These are phyloP conservation scores for Malurus splendens DNA, from an alignment of 2,797 vertebrate genomes.

Conservation along the genomic window DNA sequence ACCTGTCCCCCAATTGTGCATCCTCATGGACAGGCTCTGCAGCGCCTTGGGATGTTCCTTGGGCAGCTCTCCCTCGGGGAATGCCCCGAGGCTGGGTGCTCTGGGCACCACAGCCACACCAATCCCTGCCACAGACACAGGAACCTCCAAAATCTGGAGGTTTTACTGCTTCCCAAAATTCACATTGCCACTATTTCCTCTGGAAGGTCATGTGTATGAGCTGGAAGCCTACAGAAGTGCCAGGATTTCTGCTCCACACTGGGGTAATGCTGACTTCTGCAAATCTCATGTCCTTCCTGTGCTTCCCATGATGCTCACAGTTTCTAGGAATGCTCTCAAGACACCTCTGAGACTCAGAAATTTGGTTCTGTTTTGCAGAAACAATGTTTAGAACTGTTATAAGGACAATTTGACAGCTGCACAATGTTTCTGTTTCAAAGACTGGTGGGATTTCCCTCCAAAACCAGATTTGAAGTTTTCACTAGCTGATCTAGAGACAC, in stretches of 20 bases:
- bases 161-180: neutral
- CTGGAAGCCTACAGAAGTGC: accelerated
- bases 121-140: neutral
- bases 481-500: neutral
- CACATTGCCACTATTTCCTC: neutral
- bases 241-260: neutral
- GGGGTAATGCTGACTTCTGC: neutral
- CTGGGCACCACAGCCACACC: neutral
- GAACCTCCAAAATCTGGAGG: neutral
- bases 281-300: neutral
- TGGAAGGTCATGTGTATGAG: neutral
- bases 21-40: accelerated
- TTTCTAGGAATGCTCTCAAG: neutral
- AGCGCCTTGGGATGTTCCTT: neutral
- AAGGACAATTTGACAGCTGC: neutral
- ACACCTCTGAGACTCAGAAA: neutral
- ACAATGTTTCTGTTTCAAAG: neutral
- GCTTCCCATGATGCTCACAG: neutral
- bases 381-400: neutral
- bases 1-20: neutral
- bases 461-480: neutral
- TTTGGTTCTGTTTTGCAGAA: neutral
- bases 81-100: neutral
- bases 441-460: neutral
- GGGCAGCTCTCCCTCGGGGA: neutral